phyloP scores from a whole-genome alignment of 2,888 invertebrate genomes.

The Flexamia atlantica region DNA sequence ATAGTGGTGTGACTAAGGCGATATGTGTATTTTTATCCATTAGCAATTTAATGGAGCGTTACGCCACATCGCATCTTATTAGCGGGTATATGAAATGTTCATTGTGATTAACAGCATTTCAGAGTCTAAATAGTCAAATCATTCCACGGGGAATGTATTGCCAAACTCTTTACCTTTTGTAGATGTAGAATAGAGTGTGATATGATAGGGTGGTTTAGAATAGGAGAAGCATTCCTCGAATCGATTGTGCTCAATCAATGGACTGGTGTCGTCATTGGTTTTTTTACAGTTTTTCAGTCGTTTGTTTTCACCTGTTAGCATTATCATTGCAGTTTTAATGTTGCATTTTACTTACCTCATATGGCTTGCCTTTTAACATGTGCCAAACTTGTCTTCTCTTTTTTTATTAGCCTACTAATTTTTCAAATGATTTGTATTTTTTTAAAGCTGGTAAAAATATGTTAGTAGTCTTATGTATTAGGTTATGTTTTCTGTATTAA shows the following conservation, averaged over 20 bases:
- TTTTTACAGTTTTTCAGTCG: constrained; percentile 8
- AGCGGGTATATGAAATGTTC: not conserved
- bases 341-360: constrained; percentile 44
- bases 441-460: too few relatives aligned
- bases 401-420: not conserved
- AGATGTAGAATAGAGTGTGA: constrained; percentile 43
- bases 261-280: constrained; percentile 17
- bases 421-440: too few relatives aligned
- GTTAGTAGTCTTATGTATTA: too few relatives aligned
- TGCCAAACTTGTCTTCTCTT: constrained; percentile 47
- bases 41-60: constrained; percentile 14
- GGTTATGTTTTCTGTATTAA: too few relatives aligned
- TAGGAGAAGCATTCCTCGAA: constrained; percentile 49
- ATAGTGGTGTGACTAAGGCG: constrained; percentile 44
- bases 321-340: constrained; percentile 36
- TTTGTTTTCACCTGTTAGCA: constrained; percentile 21
- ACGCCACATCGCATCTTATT: not conserved
- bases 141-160: constrained; percentile 51
- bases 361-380: constrained; percentile 52
- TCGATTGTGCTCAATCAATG: constrained; percentile 47
- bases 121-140: constrained; percentile 13
- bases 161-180: constrained; percentile 1
- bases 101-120: constrained; percentile 52
- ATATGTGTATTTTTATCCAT: constrained; percentile 46
- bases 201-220: constrained; percentile 22